Conservation (phyloP, 2,888 invertebrate genomes). For the Agelastica alni region DNA sequence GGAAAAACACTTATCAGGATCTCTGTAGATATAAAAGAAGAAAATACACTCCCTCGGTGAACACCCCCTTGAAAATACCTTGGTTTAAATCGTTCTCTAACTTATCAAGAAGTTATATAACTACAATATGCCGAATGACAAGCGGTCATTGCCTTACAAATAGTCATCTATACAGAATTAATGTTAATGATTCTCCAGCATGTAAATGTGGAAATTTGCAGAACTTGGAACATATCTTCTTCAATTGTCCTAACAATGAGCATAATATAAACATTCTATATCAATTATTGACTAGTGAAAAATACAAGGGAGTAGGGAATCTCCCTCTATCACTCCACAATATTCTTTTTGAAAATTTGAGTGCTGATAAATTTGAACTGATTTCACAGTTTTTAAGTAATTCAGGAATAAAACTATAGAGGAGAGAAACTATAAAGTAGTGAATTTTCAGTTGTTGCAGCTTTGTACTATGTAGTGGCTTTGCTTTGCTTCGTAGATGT, state of each 20-base stretch:
- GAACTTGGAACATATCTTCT: background rate
- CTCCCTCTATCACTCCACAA: too few relatives aligned
- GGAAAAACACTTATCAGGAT: too few relatives aligned
- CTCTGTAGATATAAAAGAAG: background rate
- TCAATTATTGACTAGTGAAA: too few relatives aligned
- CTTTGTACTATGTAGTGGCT: too few relatives aligned
- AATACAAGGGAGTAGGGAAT: too few relatives aligned
- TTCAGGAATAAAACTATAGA: too few relatives aligned
- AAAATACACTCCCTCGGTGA: too few relatives aligned
- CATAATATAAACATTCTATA: too few relatives aligned
- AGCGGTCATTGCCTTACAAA: constrained; percentile 4
- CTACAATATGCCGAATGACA: background rate
- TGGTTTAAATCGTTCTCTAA: background rate
- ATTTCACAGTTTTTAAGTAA: background rate
- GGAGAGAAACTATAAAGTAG: too few relatives aligned
- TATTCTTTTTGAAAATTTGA: too few relatives aligned
- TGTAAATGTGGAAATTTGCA: background rate
- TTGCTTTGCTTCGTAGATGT: too few relatives aligned
- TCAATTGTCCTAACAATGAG: constrained; percentile 1
- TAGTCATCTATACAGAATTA: background rate
- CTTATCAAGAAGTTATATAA: background rate
- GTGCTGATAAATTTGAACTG: background rate
- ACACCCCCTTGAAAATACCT: constrained; percentile 1
- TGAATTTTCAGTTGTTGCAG: too few relatives aligned
- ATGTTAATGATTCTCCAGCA: background rate